Percentiles rank a stretch among this genome's conserved stretches.
These are phyloP conservation scores for Emydura subglobosa DNA, from an alignment of 2,113 vertebrate genomes.

Conservation along the genomic window DNA sequence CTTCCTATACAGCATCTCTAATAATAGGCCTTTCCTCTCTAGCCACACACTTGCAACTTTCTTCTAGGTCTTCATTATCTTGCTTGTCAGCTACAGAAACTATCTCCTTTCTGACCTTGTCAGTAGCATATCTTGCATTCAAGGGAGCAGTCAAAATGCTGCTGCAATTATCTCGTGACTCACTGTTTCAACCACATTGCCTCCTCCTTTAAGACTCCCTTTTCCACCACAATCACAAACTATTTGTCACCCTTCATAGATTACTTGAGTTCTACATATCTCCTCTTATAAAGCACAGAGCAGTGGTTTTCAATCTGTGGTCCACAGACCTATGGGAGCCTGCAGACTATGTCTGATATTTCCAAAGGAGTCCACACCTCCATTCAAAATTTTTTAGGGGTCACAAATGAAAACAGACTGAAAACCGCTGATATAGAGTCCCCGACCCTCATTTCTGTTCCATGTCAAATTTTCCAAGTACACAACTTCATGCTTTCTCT, in stretches of 20 bases:
- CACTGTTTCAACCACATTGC: neutral
- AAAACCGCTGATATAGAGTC: too few species aligned
- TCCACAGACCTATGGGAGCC: too few species aligned
- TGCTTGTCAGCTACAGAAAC: neutral
- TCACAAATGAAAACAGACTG: too few species aligned
- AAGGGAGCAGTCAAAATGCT: neutral
- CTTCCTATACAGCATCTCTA: neutral
- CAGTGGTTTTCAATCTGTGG: too few species aligned
- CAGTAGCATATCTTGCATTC: neutral
- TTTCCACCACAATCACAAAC: neutral
- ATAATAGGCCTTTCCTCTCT: neutral
- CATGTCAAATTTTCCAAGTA: too few species aligned
- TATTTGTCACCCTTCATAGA: neutral
- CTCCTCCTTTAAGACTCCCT: too few species aligned
- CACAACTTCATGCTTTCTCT: neutral
- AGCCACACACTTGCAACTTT: neutral
- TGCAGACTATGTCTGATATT: too few species aligned
- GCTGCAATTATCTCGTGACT: neutral
- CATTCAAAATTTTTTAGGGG: too few species aligned
- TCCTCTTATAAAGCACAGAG: too few species aligned
- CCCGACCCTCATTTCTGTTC: too few species aligned
- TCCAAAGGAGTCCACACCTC: too few species aligned
- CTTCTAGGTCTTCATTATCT: neutral
- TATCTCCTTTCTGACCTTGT: neutral
- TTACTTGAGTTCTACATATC: too few species aligned